Base-by-base conservation (phyloP, 92 coral and sea anemone species). In the Porites evermanni region DNA sequence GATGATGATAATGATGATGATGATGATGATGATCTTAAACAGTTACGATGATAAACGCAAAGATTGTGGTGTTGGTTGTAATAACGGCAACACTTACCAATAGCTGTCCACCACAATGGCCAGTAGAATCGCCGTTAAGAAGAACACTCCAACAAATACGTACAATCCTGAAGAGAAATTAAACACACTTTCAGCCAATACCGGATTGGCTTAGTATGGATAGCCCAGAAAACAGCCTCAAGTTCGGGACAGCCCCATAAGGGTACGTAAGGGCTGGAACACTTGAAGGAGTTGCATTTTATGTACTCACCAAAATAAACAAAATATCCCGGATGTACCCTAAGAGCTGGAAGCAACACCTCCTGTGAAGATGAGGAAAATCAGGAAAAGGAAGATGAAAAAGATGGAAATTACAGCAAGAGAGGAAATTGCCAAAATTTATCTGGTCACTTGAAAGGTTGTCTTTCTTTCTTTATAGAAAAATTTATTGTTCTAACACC, bases 101-200 rank as follows among this genome's bases (percentile, higher is more conserved):
- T 95, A 95, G 44, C 95, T 93, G 70, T 95, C 98, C 54, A 95
- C 98, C 44, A 95, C 96, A 64, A 95, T 88, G 29, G 98, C 98
- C 20, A 95, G 89, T 20, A 95, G 85, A 59, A 95, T 95, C 17
- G 98, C 98, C 1, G 98, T 95, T 21, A 95, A 84, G 78, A 95
- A 95, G 72, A 95, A 95, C 14, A 95, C 98, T 0, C 98, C 98
- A 26, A 95, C 94, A 67, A 95, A 95, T 12, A 95, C 98, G 68
- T 79, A 95, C 68, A 91, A 79, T 51, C 98, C 98, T 95, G 82
- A 2, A 75, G 82, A 75, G 1, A 44, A 60, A 59, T 58, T 16
- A 8, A 14, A 79, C 32, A 61, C 47, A 4, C 47, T 38, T 38
- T 38, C 47, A 38, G 6, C 6, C 47, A 38, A 38, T 38, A 38